Evolutionary conservation across 2,113 vertebrate genomes (phyloP).

Genomic region (Meriones unguiculatus): DNA sequence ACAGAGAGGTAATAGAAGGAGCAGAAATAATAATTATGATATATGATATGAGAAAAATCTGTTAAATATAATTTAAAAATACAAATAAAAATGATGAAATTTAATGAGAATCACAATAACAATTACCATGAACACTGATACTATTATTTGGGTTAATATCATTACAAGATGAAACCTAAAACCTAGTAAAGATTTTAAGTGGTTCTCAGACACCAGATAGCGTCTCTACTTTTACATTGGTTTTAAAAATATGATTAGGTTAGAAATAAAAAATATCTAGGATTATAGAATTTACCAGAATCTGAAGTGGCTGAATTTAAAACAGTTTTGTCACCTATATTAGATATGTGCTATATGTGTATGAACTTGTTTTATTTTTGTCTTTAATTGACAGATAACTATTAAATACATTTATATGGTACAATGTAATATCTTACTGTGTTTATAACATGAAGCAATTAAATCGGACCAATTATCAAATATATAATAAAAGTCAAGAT

Average conservation of each 20-base stretch:
- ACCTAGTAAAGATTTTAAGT: not conserved
- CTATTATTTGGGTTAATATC: not conserved
- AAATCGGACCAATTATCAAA: not conserved
- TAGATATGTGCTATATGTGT: not conserved
- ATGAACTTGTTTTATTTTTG: not conserved
- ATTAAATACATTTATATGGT: not conserved
- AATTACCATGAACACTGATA: not conserved
- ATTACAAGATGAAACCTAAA: not conserved
- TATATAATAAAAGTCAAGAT: no score
- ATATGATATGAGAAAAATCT: not conserved
- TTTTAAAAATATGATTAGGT: not conserved
- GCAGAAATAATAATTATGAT: not conserved
- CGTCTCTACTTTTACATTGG: not conserved
- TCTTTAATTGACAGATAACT: not conserved
- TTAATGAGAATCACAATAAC: not conserved
- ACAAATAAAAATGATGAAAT: not conserved
- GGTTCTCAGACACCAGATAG: not conserved
- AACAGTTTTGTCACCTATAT: not conserved
- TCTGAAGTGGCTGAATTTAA: not conserved
- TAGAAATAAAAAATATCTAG: not conserved
- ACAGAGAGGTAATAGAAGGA: no score
- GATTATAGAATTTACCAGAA: not conserved
- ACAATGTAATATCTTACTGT: not conserved
- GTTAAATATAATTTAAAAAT: no score
- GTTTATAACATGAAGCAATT: not conserved